Base-by-base conservation (phyloP, 2,113 vertebrate genomes). In the Grallaria varia region DNA sequence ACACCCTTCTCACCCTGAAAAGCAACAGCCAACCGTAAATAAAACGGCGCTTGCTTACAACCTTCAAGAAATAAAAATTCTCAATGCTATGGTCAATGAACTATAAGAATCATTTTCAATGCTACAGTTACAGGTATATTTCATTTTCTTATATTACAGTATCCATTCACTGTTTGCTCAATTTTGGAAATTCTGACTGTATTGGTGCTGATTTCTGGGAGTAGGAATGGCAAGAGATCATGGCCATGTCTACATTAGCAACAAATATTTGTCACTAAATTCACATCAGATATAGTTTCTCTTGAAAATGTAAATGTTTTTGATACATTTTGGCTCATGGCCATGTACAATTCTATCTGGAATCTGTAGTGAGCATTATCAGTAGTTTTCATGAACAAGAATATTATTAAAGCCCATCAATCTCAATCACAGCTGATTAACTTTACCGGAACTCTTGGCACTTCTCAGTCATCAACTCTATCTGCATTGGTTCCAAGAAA, bases 341-440 rank as follows among this genome's bases (percentile, higher is more conserved):
- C 17, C 16, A 21, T 24, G 25, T 64, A 68, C 49, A 89, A 66
- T 5, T 84, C n/a, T 50, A 31, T 91, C 77, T 76, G 84, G 14
- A 74, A 84, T 49, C 71, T 85, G 22, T 37, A 60, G 60, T 73
- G 35, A 91, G n/a, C 6, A 37, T 73, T 95, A 94, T 87, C 78
- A 79, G 42, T 52, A 90, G 62, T 85, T 95, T 83, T 71, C 42
- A 55, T 49, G 42, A 59, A 71, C 42, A 12, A 82, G 56, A 56
- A 82, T 79, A 58, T 97, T 96, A 92, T 90, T 92, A 94, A 94
- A 94, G 66, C 11, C 31, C 74, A 89, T 95, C 44, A 73, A 82
- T 94, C 69, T 95, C 42, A 75, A 76, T 91, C 77, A 82, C 16
- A 81, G 44, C 56, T 67, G n/a, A 22, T 5, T 44, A 87, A 84